Evolutionary conservation across 2,888 invertebrate species (phyloP), one percentile per base, ranked within the genome.

Genomic region (Ophion slaviceki): DNA sequence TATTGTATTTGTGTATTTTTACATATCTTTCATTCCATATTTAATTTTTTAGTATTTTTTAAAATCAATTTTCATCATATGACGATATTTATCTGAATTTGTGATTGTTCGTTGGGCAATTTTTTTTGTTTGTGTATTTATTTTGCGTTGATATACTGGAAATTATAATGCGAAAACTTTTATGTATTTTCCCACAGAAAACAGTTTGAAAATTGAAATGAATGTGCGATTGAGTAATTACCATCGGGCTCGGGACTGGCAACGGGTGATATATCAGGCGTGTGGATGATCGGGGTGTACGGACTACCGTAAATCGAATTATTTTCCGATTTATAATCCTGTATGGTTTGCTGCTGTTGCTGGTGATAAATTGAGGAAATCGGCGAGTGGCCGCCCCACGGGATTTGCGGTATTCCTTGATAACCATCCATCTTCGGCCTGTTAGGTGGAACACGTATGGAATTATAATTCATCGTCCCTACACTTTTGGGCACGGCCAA

Each of bases 241-340:
- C 95, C 95, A 89, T 96, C 96, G n/a, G 97, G 97, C 92, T 97
- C 97, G 0, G 98, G 98, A 90, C 97, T 97, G 89, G 97, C 96
- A 67, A 97, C 97, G 2, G 98, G 98, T 1, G 97, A 97, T 28
- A 97, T 96, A 90, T 98, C 98, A 0, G 98, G 98, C 0, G 97
- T 97, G 91, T 97, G 97, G 88, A 96, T 94, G 87, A 94, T 94
- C 83, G 94, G 94, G 86, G 94, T 94, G 88, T 94, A 94, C 36
- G 94, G 94, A 88, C 94, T 94, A 87, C 94, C 94, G 89, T 94
- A 94, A 85, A 94, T 89, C 87, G 94, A 94, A 90, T 94, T 94
- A 88, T 92, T 94, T 89, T 94, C 94, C 84, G 94, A 94, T 91
- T 94, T 94, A 89, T 93, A 94, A 88, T 94, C 94, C 90, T 93